Evolutionary conservation across 2,888 invertebrate species (phyloP).

Genomic region (Pollenia angustigena): DNA sequence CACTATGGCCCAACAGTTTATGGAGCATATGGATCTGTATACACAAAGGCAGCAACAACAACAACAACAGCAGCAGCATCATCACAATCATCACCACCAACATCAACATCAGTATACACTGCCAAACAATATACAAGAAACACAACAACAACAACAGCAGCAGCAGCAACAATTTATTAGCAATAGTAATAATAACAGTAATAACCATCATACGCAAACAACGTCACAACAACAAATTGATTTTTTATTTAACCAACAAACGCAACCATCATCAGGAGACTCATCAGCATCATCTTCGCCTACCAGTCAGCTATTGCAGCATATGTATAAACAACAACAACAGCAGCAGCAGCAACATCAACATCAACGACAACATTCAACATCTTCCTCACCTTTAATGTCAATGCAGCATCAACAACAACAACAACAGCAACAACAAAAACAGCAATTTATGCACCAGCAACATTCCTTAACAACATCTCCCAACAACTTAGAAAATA

Average conservation of each 20-base stretch:
- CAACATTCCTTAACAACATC: slow-evolving; percentile 77
- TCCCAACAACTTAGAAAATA: slow-evolving; percentile 72
- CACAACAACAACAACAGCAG: slow-evolving; percentile 57
- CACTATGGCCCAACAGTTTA: slow-evolving; percentile 77
- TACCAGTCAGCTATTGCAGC: slow-evolving; percentile 60
- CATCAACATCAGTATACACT: slow-evolving; percentile 74
- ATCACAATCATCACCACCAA: slow-evolving; percentile 69
- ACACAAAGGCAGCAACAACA: slow-evolving; percentile 77
- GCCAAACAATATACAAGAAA: slow-evolving; percentile 40
- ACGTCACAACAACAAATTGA: slow-evolving; percentile 58
- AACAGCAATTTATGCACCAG: slow-evolving; percentile 73
- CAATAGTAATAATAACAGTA: slow-evolving; percentile 31
- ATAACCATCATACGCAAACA: slow-evolving; percentile 31
- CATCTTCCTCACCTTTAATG: slow-evolving; percentile 77
- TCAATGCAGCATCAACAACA: slow-evolving; percentile 74
- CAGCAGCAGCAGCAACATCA: slow-evolving; percentile 39
- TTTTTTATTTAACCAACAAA: slow-evolving; percentile 55
- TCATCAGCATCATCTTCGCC: slow-evolving; percentile 68
- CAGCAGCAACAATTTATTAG: slow-evolving; percentile 63
- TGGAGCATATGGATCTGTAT: slow-evolving; percentile 80
- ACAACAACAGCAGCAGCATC: slow-evolving; percentile 73
- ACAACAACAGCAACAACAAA: slow-evolving; percentile 74
- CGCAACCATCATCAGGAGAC: slow-evolving; percentile 51
- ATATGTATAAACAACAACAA: slow-evolving; percentile 66
- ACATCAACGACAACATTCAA: slow-evolving; percentile 70